Evolutionary conservation across 1,140 invertebrate species (phyloP).

Genomic region (Drosophila littoralis): DNA sequence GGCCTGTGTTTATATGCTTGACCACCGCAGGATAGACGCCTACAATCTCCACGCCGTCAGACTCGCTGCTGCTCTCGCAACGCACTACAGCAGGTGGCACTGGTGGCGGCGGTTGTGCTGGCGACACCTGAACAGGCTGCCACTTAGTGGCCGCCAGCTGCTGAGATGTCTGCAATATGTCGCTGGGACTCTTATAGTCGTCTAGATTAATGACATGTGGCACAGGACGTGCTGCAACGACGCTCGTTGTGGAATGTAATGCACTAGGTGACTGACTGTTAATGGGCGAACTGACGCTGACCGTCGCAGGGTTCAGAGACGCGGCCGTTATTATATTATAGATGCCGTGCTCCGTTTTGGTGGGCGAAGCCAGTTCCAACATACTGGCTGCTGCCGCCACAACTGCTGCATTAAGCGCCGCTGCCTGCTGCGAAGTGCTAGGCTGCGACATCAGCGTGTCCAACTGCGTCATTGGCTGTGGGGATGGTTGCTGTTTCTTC

Average conservation of each 20-base stretch:
- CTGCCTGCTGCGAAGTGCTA: constrained; percentile 68
- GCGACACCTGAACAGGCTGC: constrained; percentile 7
- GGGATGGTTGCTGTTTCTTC: constrained; percentile 33
- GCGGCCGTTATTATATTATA: constrained; percentile 64
- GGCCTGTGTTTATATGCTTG: not conserved
- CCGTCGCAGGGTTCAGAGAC: constrained; percentile 21
- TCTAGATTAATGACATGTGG: constrained; percentile 76
- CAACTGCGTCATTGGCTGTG: constrained; percentile 35
- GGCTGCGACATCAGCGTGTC: constrained; percentile 56
- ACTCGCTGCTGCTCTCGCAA: constrained; percentile 77
- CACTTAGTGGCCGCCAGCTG: constrained; percentile 63
- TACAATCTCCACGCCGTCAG: constrained; percentile 79
- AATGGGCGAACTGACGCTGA: constrained; percentile 9
- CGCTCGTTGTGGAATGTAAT: constrained; percentile 61
- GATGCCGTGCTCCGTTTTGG: constrained; percentile 64
- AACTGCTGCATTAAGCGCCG: constrained; percentile 35
- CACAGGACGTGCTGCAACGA: constrained; percentile 14
- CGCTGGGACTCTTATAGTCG: constrained; percentile 70
- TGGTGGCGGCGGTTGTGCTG: not conserved
- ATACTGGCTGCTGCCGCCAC: constrained; percentile 45
- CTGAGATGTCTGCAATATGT: constrained; percentile 77
- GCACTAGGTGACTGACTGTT: constrained; percentile 13
- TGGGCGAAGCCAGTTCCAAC: constrained; percentile 60
- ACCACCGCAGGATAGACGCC: constrained; percentile 62
- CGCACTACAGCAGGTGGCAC: constrained; percentile 26